Evolutionary conservation across 2,797 vertebrate species (phyloP).

Genomic region (Danio choprae): DNA sequence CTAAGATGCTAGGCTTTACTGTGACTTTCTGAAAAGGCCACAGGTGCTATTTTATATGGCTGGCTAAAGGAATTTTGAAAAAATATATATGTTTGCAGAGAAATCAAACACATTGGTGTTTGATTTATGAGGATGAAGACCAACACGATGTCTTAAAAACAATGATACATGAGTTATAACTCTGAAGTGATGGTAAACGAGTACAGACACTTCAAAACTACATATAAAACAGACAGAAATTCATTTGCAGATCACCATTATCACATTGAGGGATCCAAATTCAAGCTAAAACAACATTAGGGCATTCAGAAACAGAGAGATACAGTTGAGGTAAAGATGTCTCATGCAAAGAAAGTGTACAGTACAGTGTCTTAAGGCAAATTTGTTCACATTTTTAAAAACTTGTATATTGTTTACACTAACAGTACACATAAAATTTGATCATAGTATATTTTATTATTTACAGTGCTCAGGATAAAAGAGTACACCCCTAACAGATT

Average conservation of each 20-base stretch:
- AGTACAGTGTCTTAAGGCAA: background rate
- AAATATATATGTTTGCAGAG: constrained; percentile 35
- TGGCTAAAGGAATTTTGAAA: background rate
- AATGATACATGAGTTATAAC: constrained; percentile 17
- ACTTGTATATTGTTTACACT: background rate
- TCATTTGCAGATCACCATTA: constrained; percentile 29
- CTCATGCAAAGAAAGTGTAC: constrained; percentile 16
- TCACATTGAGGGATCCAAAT: constrained; percentile 23
- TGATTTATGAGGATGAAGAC: constrained; percentile 45
- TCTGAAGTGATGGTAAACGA: constrained; percentile 32
- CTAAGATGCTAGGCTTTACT: constrained; percentile 1
- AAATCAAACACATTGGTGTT: constrained; percentile 48
- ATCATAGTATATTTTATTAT: too few relatives aligned
- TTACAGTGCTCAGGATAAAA: too few relatives aligned
- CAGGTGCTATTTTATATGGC: background rate
- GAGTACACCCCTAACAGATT: too few relatives aligned
- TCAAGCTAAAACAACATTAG: constrained; percentile 19
- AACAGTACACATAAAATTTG: background rate
- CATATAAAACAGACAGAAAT: constrained; percentile 37
- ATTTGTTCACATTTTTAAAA: background rate
- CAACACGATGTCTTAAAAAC: constrained; percentile 33
- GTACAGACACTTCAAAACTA: constrained; percentile 42
- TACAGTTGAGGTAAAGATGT: constrained; percentile 27
- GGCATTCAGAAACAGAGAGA: constrained; percentile 8
- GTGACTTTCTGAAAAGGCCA: constrained; percentile 1